Evolutionary conservation across 2,888 invertebrate species (phyloP).

Genomic region (Pherbina coryleti): DNA sequence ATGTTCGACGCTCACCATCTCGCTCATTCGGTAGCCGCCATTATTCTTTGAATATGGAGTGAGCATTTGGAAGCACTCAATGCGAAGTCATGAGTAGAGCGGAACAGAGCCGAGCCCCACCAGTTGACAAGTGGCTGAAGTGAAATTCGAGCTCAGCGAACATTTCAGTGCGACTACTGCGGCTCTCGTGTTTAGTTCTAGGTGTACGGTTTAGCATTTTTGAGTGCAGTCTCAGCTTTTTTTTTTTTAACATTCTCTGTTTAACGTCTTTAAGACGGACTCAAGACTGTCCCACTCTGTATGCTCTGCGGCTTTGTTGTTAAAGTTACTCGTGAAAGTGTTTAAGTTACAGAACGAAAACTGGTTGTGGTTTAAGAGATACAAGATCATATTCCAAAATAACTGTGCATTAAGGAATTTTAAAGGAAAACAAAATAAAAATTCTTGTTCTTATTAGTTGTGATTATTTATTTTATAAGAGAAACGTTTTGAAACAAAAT

Average conservation of each 20-base stretch:
- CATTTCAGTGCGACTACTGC: constrained; percentile 66
- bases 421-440: neutral
- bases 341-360: neutral
- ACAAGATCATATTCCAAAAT: neutral
- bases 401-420: neutral
- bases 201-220: constrained; percentile 38
- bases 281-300: neutral
- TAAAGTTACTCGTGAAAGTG: too few species aligned
- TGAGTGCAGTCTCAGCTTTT: neutral
- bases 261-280: neutral
- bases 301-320: neutral
- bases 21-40: constrained; percentile 53
- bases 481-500: neutral
- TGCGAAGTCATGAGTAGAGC: constrained; percentile 10
- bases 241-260: neutral
- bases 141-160: constrained; percentile 63
- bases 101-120: constrained; percentile 41
- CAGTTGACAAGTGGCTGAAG: constrained; percentile 50
- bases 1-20: constrained; percentile 35
- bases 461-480: neutral
- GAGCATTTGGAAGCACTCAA: constrained; percentile 56
- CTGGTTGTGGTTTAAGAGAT: constrained; percentile 19
- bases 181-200: constrained; percentile 68
- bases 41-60: constrained; percentile 53
- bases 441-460: neutral